Evolutionary conservation across 2,888 invertebrate genomes (phyloP).

Genomic region (Thera obeliscata): DNA sequence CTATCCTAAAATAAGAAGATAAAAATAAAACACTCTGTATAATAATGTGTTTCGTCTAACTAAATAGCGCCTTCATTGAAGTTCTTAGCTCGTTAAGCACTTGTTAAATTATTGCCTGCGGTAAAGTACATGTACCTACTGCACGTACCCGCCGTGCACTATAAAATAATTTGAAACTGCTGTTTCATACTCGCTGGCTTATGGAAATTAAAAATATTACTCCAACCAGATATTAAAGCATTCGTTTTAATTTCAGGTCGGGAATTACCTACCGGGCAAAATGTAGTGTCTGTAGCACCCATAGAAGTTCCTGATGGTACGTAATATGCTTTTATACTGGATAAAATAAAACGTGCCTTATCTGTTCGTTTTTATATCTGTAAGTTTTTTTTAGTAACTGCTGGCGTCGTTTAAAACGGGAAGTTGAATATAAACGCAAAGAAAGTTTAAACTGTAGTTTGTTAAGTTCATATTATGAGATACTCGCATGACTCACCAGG

Average conservation of each 20-base stretch:
- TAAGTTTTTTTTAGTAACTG: no score
- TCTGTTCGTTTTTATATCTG: no score
- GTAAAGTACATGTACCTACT: conserved; percentile 26
- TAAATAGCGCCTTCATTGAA: conserved; percentile 27
- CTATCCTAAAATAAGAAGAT: conserved; percentile 6
- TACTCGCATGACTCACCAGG: conserved; percentile 28
- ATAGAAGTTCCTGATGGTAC: conserved; percentile 81
- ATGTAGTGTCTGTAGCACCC: conserved; percentile 80
- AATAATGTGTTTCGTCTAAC: conserved; percentile 16
- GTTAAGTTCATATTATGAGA: conserved; percentile 26
- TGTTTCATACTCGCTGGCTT: conserved; percentile 33
- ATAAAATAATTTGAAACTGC: conserved; percentile 39
- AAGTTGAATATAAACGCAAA: conserved; percentile 29
- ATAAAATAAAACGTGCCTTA: background rate
- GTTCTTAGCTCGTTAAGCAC: conserved; percentile 33
- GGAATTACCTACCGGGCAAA: conserved; percentile 77
- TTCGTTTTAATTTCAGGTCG: conserved; percentile 74
- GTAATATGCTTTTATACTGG: conserved; percentile 45
- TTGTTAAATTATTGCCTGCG: conserved; percentile 35
- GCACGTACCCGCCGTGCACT: conserved; percentile 25
- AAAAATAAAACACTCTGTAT: conserved; percentile 15
- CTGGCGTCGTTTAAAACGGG: conserved; percentile 14
- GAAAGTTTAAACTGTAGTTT: conserved; percentile 32
- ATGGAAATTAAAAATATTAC: conserved; percentile 37
- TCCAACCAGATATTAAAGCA: conserved; percentile 46